Evolutionary conservation across 1,140 invertebrate genomes (phyloP), one percentile per base, ranked within the genome.

Genomic region (Battus philenor): DNA sequence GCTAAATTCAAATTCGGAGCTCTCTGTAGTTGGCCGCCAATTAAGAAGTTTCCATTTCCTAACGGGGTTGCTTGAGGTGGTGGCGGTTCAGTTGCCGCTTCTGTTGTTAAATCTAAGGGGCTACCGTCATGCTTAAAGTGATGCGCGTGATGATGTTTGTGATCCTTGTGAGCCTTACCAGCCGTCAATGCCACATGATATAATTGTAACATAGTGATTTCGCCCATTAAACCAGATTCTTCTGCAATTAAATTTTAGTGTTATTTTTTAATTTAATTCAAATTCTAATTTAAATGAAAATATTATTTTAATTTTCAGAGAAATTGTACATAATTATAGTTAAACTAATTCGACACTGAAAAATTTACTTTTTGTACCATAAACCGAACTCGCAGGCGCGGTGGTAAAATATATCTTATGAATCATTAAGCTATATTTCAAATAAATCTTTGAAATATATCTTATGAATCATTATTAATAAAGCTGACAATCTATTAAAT

Each of bases 91-190:
- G 90, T 90, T 0, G 76, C 76, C 0, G 87, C 75, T 20, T 87
- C 67, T 0, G 81, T 85, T 0, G 87, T 86, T 0, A 80, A 72
- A 12, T 90, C 89, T 27, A 91, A 79, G 8, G 88, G 88, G n/a
- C 71, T 82, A 1, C 91, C 91, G 50, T 94, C 91, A 58, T 94
- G 92, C 56, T 91, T 90, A 56, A 91, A 93, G 51, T 93, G 91
- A 61, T 94, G 92, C 0, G 88, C 93, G 62, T 94, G 93, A 63
- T 94, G 93, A 56, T 94, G 93, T 63, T 94, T 94, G 74, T 94
- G 93, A 62, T 94, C 92, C 39, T 90, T 91, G 68, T 94, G 93
- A 0, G 93, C 93, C 76, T 94, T 94, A 0, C 93, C 93, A 1
- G 93, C 93, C 0, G 91, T 93, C 22, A 95, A 70, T 0, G 93